Conservation (phyloP, 2,797 vertebrate genomes). For the Argya squamiceps region DNA sequence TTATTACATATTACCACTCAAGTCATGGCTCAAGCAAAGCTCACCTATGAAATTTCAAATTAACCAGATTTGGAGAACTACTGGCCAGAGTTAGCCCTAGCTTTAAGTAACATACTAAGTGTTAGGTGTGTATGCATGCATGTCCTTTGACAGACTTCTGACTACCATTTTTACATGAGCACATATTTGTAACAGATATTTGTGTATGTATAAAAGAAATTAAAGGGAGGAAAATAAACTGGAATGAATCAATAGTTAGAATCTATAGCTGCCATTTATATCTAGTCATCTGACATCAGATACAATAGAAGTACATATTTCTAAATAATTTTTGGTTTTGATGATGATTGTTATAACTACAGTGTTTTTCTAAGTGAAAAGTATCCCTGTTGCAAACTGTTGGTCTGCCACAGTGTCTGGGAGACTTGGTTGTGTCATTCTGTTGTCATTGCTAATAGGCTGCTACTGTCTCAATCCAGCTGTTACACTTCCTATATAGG, state of each 20-base stretch:
- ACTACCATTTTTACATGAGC: not conserved
- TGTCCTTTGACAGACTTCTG: not conserved
- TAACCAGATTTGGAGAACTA: not conserved
- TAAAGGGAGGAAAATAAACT: not conserved
- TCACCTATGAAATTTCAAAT: not conserved
- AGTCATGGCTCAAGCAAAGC: not conserved
- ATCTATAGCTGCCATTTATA: not conserved
- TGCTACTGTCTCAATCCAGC: not conserved
- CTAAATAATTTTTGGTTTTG: not conserved
- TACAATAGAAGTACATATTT: fast-evolving
- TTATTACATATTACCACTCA: not conserved
- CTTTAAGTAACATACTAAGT: not conserved
- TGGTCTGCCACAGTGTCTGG: not conserved
- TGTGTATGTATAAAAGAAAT: not conserved
- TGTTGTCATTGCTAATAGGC: not conserved
- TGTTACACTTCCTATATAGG: not conserved
- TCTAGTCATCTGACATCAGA: not conserved
- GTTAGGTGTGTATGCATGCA: not conserved
- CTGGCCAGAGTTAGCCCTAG: not conserved
- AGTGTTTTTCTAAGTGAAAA: not conserved
- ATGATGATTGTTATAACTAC: not conserved
- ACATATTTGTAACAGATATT: not conserved
- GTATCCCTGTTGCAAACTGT: not conserved
- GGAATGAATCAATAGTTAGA: not conserved
- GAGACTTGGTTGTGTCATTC: not conserved